Evolutionary conservation across 1,140 invertebrate species (phyloP).

Genomic region (Pantala flavescens): DNA sequence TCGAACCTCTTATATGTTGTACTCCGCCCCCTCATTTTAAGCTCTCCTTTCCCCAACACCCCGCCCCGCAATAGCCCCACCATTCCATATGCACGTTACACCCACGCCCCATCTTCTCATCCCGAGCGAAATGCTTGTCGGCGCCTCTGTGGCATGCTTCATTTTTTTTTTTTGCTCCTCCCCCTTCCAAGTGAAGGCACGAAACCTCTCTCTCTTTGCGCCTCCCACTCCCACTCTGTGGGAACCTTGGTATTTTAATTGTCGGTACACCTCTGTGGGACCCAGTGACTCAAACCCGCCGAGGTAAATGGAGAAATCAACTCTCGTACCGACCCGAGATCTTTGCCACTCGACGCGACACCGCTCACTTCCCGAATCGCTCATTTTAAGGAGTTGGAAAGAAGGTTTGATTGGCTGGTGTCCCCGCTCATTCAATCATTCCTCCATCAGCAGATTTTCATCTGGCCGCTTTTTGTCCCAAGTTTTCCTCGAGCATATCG

Average conservation of each 20-base stretch:
- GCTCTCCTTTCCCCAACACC: background rate
- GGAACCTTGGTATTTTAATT: background rate
- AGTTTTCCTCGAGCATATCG: too few species aligned
- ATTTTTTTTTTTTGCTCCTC: background rate
- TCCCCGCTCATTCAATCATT: too few species aligned
- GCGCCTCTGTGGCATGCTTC: background rate
- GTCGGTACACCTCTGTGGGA: background rate
- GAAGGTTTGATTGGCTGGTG: too few species aligned
- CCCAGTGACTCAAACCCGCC: background rate
- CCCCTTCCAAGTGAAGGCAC: background rate
- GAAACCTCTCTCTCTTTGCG: background rate
- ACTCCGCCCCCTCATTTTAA: background rate
- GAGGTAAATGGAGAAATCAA: slow-evolving; percentile 6
- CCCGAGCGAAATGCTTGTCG: background rate
- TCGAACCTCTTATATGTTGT: too few species aligned
- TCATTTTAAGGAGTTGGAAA: too few species aligned
- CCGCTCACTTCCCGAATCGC: background rate
- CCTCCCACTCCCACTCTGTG: background rate
- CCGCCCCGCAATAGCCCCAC: background rate
- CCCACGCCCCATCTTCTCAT: background rate
- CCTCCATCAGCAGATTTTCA: too few species aligned
- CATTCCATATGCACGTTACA: background rate
- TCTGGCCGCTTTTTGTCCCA: too few species aligned
- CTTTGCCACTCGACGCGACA: background rate
- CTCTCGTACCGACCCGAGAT: background rate